A percentile compares a stretch with the other conserved stretches of the same genome.
Conservation (phyloP, 2,797 vertebrate species). For the Gobionotothen gibberifrons region DNA sequence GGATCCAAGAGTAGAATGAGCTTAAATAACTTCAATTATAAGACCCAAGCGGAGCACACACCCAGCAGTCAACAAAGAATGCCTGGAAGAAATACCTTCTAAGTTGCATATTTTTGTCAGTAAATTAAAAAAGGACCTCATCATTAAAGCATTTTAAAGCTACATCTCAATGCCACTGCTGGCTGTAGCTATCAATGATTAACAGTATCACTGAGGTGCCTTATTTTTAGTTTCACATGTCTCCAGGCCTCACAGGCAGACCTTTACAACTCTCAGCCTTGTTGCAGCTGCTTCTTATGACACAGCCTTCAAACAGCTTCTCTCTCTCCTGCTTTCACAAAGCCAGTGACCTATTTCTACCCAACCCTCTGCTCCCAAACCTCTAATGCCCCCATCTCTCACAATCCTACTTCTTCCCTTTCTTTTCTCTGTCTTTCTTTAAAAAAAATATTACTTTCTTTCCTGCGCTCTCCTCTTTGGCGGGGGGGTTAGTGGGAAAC, state of each 20-base stretch:
- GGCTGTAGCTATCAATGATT: constrained; percentile 8
- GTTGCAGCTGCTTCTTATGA: constrained; percentile 34
- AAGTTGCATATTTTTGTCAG: background rate
- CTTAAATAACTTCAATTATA: constrained; percentile 23
- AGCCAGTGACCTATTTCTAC: constrained; percentile 69
- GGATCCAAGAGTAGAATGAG: constrained; percentile 12
- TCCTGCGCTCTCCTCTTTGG: constrained; percentile 80
- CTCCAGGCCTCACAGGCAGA: constrained; percentile 27
- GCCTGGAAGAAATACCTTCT: background rate
- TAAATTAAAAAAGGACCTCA: background rate
- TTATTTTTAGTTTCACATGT: constrained; percentile 14
- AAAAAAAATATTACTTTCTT: constrained; percentile 71
- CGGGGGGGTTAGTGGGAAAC: constrained; percentile 93
- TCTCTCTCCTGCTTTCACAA: constrained; percentile 62
- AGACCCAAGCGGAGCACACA: background rate
- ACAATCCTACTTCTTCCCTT: constrained; percentile 78
- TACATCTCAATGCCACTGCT: background rate
- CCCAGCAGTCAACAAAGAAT: background rate
- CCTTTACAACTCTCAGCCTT: constrained; percentile 9
- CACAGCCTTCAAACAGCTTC: constrained; percentile 53
- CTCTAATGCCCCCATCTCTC: constrained; percentile 70
- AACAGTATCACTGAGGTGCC: background rate
- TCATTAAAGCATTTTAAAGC: constrained; percentile 6
- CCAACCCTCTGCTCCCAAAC: constrained; percentile 53
- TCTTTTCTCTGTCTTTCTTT: constrained; percentile 73